Conservation (phyloP, 2,113 vertebrate genomes). For the Ranitomeya variabilis region DNA sequence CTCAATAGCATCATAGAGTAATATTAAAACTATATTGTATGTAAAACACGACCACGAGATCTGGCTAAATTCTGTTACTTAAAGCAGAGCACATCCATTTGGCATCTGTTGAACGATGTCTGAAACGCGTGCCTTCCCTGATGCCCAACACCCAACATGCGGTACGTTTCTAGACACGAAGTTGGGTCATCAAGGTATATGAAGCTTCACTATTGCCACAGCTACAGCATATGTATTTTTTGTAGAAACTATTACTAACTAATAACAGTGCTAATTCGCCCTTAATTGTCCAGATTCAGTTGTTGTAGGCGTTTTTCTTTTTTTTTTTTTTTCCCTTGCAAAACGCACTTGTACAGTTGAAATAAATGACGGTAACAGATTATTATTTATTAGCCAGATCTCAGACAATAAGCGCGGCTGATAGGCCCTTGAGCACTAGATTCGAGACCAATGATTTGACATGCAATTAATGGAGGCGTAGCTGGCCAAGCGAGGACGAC, state of each 20-base stretch:
- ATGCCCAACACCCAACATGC: not conserved
- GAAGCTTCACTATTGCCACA: slow-evolving; percentile 3
- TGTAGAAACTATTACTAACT: slow-evolving; percentile 28
- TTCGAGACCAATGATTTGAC: slow-evolving; percentile 15
- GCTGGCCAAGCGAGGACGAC: not conserved
- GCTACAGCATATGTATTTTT: not conserved
- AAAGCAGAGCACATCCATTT: not conserved
- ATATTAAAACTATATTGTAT: slow-evolving; percentile 70
- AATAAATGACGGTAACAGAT: slow-evolving; percentile 66
- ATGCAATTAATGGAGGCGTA: not conserved
- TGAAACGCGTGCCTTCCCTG: slow-evolving; percentile 23
- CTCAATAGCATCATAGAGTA: slow-evolving; percentile 74
- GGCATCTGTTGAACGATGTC: slow-evolving; percentile 1
- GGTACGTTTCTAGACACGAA: not conserved
- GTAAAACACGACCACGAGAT: slow-evolving; percentile 69
- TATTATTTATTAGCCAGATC: slow-evolving; percentile 69
- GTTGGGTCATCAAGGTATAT: not conserved
- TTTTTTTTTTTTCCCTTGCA: slow-evolving; percentile 5
- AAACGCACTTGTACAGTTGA: slow-evolving; percentile 49
- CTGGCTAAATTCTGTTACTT: slow-evolving; percentile 67
- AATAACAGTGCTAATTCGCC: slow-evolving; percentile 23
- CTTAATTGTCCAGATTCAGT: not conserved
- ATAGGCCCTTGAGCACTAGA: slow-evolving; percentile 28
- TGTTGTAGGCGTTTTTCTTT: not conserved
- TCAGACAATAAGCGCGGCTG: slow-evolving; percentile 55